phyloP scores from a whole-genome alignment of 2,797 vertebrate species.

The Lateolabrax maculatus region DNA sequence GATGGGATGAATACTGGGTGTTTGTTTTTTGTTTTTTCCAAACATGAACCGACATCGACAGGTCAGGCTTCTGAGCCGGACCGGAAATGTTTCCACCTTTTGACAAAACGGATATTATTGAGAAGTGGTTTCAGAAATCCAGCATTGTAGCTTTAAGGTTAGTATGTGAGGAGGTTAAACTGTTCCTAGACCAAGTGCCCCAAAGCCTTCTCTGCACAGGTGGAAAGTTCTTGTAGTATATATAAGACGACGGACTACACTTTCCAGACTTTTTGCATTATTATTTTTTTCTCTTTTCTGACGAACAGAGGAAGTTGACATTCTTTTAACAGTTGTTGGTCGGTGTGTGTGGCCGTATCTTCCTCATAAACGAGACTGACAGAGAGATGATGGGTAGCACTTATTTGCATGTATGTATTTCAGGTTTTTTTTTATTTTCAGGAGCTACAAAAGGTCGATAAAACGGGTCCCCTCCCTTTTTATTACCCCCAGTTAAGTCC shows the following conservation, averaged over 20 bases:
- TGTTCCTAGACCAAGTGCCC: slow-evolving; percentile 53
- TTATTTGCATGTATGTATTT: slow-evolving; percentile 69
- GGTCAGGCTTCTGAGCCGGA: slow-evolving; percentile 35
- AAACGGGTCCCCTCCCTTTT: slow-evolving; percentile 31
- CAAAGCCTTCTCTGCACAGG: slow-evolving; percentile 7
- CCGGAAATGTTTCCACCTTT: slow-evolving; percentile 29
- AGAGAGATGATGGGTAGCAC: slow-evolving; percentile 57
- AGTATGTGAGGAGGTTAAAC: slow-evolving; percentile 48
- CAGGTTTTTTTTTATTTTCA: slow-evolving; percentile 36
- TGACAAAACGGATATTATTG: slow-evolving; percentile 37
- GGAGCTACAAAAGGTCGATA: slow-evolving; percentile 79
- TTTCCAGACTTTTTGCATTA: slow-evolving; percentile 52
- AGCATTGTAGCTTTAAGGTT: slow-evolving; percentile 55
- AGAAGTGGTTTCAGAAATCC: slow-evolving; percentile 56
- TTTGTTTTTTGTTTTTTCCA: neutral
- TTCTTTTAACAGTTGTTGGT: slow-evolving; percentile 55
- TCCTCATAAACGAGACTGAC: slow-evolving; percentile 60
- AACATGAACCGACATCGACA: slow-evolving; percentile 63
- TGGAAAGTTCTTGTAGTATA: slow-evolving; percentile 52
- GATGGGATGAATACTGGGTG: slow-evolving; percentile 51
- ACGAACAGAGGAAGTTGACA: slow-evolving; percentile 69
- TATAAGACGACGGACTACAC: slow-evolving; percentile 62
- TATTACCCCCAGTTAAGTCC: slow-evolving; percentile 38
- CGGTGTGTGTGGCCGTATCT: slow-evolving; percentile 28
- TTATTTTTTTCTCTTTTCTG: slow-evolving; percentile 59